Base-by-base conservation (phyloP, 53 echinoderm and acorn worm species). In the Glandiceps talaboti region DNA sequence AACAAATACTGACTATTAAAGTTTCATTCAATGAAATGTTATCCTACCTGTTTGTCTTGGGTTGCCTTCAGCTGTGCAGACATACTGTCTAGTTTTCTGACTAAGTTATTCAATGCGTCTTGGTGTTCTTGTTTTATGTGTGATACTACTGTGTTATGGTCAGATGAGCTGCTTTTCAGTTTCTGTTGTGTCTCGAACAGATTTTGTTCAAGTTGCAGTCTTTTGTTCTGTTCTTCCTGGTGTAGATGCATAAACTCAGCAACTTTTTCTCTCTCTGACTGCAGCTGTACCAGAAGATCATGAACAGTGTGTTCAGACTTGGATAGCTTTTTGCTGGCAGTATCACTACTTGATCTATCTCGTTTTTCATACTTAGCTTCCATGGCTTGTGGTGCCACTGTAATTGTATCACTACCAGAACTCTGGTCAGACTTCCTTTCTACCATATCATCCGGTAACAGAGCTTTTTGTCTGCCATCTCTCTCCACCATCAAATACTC, bases 21-120 rank as follows among this genome's bases (percentile, higher is more conserved):
- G n/a, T n/a, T n/a, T n/a, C n/a, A n/a, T n/a, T n/a, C n/a, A n/a
- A n/a, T n/a, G n/a, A n/a, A 12, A 45, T 45, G 6, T 45, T 45
- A 6, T 20, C 64, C 6, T 45, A 45, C 64, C 64, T 45, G 64
- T 45, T 45, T 45, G 6, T 45, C 64, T 12, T 45, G 6, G 64
- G 64, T 27, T 30, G 29, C 12, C 29, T 33, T 33, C 29, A 87
- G 83, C 83, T 87, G 87, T 28, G 83, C 80, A 25, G 87, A 83
- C 45, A 89, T 28, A 0, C 86, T 86, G 33, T 91, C 89, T 26
- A 91, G 32, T 73, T 82, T 84, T 26, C 29, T 79, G 25, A 84
- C 73, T 84, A 91, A 33, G 73, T 84, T 86, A 1, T 80, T 80
- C 82, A 88, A 84, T 86, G 86, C 89, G 20, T 75, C 73, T 77